Evolutionary conservation across 1,140 invertebrate species (phyloP).

Genomic region (Cataglyphis hispanica): DNA sequence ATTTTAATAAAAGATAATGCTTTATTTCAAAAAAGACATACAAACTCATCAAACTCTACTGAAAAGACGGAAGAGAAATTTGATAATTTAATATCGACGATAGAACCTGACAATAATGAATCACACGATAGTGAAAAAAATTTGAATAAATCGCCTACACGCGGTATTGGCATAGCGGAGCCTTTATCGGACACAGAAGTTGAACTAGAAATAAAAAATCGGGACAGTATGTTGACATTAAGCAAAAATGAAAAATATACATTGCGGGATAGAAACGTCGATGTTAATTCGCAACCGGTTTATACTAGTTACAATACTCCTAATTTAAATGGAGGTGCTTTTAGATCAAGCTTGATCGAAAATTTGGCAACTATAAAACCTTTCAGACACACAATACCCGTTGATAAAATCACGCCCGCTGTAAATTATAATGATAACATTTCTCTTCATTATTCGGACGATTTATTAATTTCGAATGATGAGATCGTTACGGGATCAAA

Average conservation of each 20-base stretch:
- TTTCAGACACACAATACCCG: constrained; percentile 89
- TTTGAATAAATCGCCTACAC: constrained; percentile 68
- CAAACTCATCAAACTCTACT: background rate
- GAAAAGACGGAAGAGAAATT: background rate
- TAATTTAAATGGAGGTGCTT: constrained; percentile 84
- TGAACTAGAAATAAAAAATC: constrained; percentile 80
- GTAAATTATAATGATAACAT: background rate
- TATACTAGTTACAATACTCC: constrained; percentile 90
- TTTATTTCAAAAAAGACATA: background rate
- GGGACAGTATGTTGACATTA: constrained; percentile 71
- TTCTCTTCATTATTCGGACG: background rate
- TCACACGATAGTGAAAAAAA: constrained; percentile 39
- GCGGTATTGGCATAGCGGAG: constrained; percentile 80
- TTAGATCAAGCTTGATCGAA: constrained; percentile 80
- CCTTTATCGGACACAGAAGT: constrained; percentile 81
- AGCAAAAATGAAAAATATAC: constrained; percentile 62
- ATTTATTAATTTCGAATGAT: background rate
- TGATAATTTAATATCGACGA: background rate
- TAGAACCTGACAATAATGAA: background rate
- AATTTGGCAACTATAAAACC: constrained; percentile 82
- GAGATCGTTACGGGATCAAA: background rate
- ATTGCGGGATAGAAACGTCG: constrained; percentile 62
- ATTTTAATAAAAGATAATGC: background rate
- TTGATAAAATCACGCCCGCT: constrained; percentile 88
- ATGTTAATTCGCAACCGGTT: constrained; percentile 82